phyloP scores from a whole-genome alignment of 2,888 invertebrate species.

The Stegophylla sp. region DNA sequence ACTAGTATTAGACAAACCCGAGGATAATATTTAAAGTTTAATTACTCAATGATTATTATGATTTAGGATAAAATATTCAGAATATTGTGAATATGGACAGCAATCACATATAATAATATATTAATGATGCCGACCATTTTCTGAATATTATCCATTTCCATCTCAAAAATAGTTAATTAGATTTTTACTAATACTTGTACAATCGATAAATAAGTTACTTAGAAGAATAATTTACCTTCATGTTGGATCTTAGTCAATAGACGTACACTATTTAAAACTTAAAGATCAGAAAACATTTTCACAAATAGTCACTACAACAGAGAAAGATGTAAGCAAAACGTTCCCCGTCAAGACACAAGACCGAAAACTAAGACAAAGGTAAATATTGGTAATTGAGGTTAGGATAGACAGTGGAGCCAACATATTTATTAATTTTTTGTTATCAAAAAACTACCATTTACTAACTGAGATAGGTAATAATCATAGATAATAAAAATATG shows the following conservation, averaged over 20 bases:
- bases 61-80: too few relatives aligned
- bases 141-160: conserved; percentile 38
- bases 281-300: conserved; percentile 29
- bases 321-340: conserved; percentile 38
- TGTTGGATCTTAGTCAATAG: conserved; percentile 14
- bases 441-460: too few relatives aligned
- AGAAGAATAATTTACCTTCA: conserved; percentile 43
- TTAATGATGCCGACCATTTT: neutral
- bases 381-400: conserved; percentile 40
- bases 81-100: too few relatives aligned
- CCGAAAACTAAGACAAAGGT: too few relatives aligned
- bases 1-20: too few relatives aligned
- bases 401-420: conserved; percentile 18
- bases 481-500: too few relatives aligned
- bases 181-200: neutral
- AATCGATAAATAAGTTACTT: neutral
- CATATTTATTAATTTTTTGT: neutral
- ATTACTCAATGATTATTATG: too few relatives aligned
- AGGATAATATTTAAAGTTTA: too few relatives aligned
- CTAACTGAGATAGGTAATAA: too few relatives aligned
- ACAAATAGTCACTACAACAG: neutral
- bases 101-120: too few relatives aligned
- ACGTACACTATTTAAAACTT: conserved; percentile 14
- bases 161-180: neutral
- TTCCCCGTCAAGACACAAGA: neutral